Conservation (phyloP, 2,797 vertebrate species). For the Mus minutoides region DNA sequence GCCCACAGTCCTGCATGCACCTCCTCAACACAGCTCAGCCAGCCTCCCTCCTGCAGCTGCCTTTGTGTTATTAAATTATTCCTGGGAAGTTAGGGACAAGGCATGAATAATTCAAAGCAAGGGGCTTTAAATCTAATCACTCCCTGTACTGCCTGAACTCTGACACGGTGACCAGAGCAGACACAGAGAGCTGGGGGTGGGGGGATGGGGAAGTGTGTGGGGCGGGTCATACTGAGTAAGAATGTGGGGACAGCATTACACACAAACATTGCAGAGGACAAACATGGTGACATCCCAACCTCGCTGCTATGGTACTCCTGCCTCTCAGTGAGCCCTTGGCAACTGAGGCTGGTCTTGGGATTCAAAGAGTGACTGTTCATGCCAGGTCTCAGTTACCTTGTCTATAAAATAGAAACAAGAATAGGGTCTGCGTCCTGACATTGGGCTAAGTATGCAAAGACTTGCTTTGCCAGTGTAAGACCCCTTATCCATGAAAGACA, state of each 20-base stretch:
- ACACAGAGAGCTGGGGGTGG: constrained; percentile 63
- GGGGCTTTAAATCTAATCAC: constrained; percentile 87
- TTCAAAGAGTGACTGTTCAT: neutral
- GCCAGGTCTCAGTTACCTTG: neutral
- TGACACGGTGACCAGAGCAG: constrained; percentile 79
- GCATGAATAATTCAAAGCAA: constrained; percentile 88
- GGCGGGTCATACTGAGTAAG: constrained; percentile 31
- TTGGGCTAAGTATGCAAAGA: neutral
- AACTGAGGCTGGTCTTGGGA: neutral
- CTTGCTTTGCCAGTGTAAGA: too few relatives aligned
- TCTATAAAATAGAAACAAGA: neutral
- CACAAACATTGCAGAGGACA: neutral
- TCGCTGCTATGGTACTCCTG: rapidly evolving
- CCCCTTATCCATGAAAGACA: neutral
- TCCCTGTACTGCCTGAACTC: constrained; percentile 83
- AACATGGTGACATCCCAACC: rapidly evolving
- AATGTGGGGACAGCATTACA: constrained; percentile 41
- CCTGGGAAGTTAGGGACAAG: constrained; percentile 83
- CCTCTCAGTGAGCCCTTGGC: neutral
- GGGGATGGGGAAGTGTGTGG: neutral
- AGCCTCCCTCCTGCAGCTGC: constrained; percentile 79
- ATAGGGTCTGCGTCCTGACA: too few relatives aligned
- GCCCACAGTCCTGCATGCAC: constrained; percentile 65
- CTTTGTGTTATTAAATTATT: constrained; percentile 86
- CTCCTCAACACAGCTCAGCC: constrained; percentile 72